Evolutionary conservation across 2,888 invertebrate genomes (phyloP).

Genomic region (Chelonus formosanus): DNA sequence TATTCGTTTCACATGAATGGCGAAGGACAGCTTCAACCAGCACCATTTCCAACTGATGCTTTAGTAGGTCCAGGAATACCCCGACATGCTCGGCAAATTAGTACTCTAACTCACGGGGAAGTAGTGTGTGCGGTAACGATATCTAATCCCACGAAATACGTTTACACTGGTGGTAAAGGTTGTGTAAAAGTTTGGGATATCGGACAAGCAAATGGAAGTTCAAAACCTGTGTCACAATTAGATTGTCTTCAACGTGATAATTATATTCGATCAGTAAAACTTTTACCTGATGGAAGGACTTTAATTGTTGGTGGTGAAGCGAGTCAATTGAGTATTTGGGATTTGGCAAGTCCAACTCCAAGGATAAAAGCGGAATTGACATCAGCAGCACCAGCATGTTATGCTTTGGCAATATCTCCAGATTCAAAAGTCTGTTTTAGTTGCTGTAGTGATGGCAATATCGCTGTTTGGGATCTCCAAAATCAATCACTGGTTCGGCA

Average conservation of each 20-base stretch:
- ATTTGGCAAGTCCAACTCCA: constrained; percentile 89
- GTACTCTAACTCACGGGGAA: constrained; percentile 93
- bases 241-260: constrained; percentile 96
- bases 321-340: constrained; percentile 95
- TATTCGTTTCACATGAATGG: constrained; percentile 94
- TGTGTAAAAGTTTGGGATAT: constrained; percentile 90
- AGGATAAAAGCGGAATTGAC: constrained; percentile 90
- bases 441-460: constrained; percentile 98
- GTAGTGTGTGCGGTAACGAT: constrained; percentile 98
- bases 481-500: constrained; percentile 91
- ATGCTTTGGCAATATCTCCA: constrained; percentile 95
- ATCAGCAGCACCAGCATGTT: constrained; percentile 95
- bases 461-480: constrained; percentile 94
- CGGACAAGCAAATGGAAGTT: constrained; percentile 20
- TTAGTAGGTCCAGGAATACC: constrained; percentile 93
- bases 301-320: constrained; percentile 97
- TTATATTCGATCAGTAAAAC: constrained; percentile 94
- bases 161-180: constrained; percentile 98
- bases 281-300: constrained; percentile 92
- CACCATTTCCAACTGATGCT: constrained; percentile 95
- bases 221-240: constrained; percentile 78
- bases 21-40: constrained; percentile 88
- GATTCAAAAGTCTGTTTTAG: constrained; percentile 98
- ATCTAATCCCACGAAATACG: constrained; percentile 84
- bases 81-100: constrained; percentile 87